A percentile compares a stretch with the other conserved stretches of the same genome.
Conservation (phyloP, 1,140 invertebrate species). For the Caenorhabditis briggsae region DNA sequence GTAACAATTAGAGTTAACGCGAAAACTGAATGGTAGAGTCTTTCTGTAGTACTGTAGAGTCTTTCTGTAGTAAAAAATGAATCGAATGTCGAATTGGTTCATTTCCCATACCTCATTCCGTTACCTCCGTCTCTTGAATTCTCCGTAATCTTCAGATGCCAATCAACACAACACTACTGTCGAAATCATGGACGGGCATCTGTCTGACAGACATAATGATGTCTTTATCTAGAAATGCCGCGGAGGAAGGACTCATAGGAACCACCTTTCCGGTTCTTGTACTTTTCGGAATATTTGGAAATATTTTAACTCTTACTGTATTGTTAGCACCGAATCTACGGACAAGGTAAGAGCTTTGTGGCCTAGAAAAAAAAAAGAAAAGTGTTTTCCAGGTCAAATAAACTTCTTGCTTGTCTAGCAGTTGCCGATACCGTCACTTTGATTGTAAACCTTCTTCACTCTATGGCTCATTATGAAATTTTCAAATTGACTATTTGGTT, state of each 20-base stretch:
- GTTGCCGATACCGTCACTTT: slow-evolving; percentile 67
- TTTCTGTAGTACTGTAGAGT: too few species aligned
- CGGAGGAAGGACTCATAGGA: slow-evolving; percentile 59
- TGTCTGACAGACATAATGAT: slow-evolving; percentile 60
- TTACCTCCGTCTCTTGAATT: background rate
- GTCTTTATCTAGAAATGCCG: slow-evolving; percentile 45
- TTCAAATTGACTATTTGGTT: slow-evolving; percentile 64
- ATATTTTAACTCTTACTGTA: slow-evolving; percentile 67
- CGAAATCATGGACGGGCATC: slow-evolving; percentile 26
- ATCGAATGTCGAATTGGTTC: too few species aligned
- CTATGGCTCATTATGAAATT: slow-evolving; percentile 63
- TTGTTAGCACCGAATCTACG: slow-evolving; percentile 62
- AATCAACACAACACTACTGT: slow-evolving; percentile 1
- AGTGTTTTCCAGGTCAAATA: slow-evolving; percentile 61
- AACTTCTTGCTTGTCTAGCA: slow-evolving; percentile 65
- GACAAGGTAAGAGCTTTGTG: slow-evolving; percentile 50
- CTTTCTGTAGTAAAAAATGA: too few species aligned
- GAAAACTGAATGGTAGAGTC: too few species aligned
- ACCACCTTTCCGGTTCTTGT: slow-evolving; percentile 62
- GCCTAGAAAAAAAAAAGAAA: background rate
- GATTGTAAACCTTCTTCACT: slow-evolving; percentile 67
- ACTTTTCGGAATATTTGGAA: slow-evolving; percentile 64
- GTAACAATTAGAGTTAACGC: too few species aligned
- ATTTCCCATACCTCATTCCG: too few species aligned
- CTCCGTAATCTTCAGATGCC: slow-evolving; percentile 10